Base-by-base conservation (phyloP, 2,888 invertebrate genomes). In the Hesperia comma region DNA sequence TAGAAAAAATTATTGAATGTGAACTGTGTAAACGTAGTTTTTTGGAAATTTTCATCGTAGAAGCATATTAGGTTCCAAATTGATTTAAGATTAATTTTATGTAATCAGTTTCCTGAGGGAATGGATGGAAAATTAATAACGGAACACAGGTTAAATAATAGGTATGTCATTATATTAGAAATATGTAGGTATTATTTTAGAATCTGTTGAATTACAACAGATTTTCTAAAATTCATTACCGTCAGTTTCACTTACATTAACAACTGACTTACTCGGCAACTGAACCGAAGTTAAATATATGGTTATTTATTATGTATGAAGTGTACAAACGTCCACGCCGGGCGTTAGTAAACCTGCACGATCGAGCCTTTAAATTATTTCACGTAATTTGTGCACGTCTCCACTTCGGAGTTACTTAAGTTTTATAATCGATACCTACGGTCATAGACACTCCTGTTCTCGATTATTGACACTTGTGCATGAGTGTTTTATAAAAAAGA, bases 181-280 rank as follows among this genome's bases (percentile, higher is more conserved):
- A n/a, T n/a, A n/a, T n/a, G n/a, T n/a, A n/a, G n/a, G n/a, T n/a
- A n/a, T n/a, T n/a, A n/a, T n/a, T n/a, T n/a, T n/a, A n/a, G n/a
- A n/a, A n/a, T n/a, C n/a, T n/a, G n/a, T n/a, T n/a, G n/a, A n/a
- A n/a, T n/a, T n/a, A n/a, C 5, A 26, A 26, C 26, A 5, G 2
- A 26, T 26, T 26, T 26, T 4, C 5, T 4, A 26, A 26, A 26
- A 4, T 26, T 26, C 26, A 26, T 15, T 46, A 46, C n/a, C 2
- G 15, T 19, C 46, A 5, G 21, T 40, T 40, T 21, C 56, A 63
- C 55, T 57, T 21, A 51, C 41, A 14, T 81, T 81, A 79, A 71
- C 77, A 75, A 73, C 69, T 64, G 76, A 66, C 55, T 54, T 55
- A 58, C 53, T 60, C 46, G 66, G 19, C 41, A 57, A 51, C 51